Evolutionary conservation across 2,888 invertebrate genomes (phyloP).

Genomic region (Cheilosia soror): DNA sequence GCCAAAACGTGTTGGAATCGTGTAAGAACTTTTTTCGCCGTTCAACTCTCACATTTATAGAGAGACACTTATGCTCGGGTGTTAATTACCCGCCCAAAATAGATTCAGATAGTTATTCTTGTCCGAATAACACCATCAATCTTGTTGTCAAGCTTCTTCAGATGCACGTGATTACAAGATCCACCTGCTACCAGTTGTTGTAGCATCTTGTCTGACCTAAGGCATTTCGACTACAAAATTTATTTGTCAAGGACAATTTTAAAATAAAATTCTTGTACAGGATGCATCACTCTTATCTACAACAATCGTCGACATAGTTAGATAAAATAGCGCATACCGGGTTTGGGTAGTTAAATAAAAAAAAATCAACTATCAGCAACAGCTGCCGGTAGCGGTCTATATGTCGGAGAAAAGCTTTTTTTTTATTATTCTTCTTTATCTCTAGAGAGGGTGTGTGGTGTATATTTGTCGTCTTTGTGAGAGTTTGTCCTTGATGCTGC

Average conservation of each 20-base stretch:
- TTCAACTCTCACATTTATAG: neutral
- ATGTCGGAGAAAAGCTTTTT: neutral
- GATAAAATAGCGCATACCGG: neutral
- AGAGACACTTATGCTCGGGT: neutral
- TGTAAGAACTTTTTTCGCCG: neutral
- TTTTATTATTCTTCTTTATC: neutral
- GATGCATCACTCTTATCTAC: neutral
- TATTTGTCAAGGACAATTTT: neutral
- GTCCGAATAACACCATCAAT: neutral
- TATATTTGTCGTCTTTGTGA: neutral
- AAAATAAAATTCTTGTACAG: neutral
- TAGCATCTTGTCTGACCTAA: neutral
- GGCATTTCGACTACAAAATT: neutral
- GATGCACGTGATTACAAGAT: constrained; percentile 1
- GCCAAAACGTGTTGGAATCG: constrained; percentile 28
- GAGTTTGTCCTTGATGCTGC: neutral
- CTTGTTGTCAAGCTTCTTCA: neutral
- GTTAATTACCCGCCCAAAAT: neutral
- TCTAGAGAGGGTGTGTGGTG: neutral
- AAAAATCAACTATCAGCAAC: neutral
- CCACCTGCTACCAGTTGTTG: neutral
- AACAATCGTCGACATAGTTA: neutral
- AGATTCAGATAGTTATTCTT: neutral
- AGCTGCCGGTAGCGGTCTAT: neutral
- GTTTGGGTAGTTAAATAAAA: neutral